Evolutionary conservation across 2,888 invertebrate genomes (phyloP).

Genomic region (Asteroscopus sphinx): DNA sequence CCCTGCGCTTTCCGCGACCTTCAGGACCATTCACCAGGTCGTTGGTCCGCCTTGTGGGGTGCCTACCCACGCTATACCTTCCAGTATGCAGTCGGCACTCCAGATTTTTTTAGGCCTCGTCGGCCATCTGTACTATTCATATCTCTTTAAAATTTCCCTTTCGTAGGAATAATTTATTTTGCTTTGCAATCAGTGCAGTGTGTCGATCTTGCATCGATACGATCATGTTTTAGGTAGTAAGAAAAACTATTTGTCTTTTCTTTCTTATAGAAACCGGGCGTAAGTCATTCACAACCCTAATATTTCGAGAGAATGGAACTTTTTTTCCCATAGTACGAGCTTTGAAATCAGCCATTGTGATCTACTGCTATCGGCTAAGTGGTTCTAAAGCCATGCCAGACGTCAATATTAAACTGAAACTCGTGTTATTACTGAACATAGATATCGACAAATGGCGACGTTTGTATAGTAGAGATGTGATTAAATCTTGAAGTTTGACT

Average conservation of each 20-base stretch:
- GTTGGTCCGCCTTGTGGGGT: too few species aligned
- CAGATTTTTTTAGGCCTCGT: too few species aligned
- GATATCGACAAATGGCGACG: slow-evolving; percentile 61
- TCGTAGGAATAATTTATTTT: too few species aligned
- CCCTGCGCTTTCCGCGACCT: too few species aligned
- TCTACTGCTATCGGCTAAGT: slow-evolving; percentile 52
- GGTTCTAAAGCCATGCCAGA: slow-evolving; percentile 55
- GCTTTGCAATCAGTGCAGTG: too few species aligned
- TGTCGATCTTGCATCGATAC: too few species aligned
- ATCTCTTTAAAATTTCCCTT: too few species aligned
- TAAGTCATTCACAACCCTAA: slow-evolving; percentile 35
- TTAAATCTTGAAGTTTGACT: slow-evolving; percentile 41
- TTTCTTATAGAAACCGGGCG: not conserved
- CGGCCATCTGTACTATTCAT: too few species aligned
- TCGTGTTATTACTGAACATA: slow-evolving; percentile 61
- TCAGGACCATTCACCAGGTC: too few species aligned
- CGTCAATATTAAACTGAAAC: slow-evolving; percentile 69
- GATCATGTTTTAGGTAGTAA: too few species aligned
- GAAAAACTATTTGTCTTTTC: not conserved
- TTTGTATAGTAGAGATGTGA: slow-evolving; percentile 62
- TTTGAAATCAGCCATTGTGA: slow-evolving; percentile 57
- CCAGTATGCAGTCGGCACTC: too few species aligned
- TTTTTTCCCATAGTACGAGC: slow-evolving; percentile 39
- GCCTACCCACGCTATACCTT: too few species aligned
- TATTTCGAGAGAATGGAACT: slow-evolving; percentile 45